These are phyloP conservation scores for Chromobotia macracanthus DNA, from an alignment of 2,797 vertebrate species.

Conservation along the genomic window DNA sequence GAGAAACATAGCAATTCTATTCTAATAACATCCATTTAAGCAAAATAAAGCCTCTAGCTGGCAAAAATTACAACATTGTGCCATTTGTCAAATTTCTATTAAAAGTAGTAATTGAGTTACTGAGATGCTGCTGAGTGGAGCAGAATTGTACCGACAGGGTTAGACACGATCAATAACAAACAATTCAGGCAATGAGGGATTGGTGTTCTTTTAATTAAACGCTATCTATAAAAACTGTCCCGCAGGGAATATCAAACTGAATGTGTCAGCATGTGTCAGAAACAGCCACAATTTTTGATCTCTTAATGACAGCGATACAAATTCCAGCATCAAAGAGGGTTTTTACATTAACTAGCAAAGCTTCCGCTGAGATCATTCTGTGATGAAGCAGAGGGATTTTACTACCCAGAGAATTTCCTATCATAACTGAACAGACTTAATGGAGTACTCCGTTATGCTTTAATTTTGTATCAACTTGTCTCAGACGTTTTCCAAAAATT, in stretches of 20 bases:
- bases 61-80: not conserved
- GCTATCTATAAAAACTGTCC: slow-evolving; percentile 7
- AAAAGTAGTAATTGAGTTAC: slow-evolving; percentile 23
- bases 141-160: slow-evolving; percentile 4
- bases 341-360: not conserved
- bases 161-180: slow-evolving; percentile 38
- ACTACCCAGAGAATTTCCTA: not conserved
- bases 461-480: too few species aligned
- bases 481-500: too few species aligned
- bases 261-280: not conserved
- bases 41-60: not conserved
- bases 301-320: not conserved
- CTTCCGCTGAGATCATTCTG: not conserved
- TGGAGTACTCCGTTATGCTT: too few species aligned
- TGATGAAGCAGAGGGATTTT: not conserved
- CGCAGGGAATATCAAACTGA: slow-evolving; percentile 21
- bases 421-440: too few species aligned
- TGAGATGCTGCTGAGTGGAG: slow-evolving; percentile 22
- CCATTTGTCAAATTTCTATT: slow-evolving; percentile 11
- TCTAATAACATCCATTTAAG: slow-evolving; percentile 10
- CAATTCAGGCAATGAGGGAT: slow-evolving; percentile 29
- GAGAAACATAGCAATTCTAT: not conserved
- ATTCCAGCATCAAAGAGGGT: not conserved
- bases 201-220: slow-evolving; percentile 23
- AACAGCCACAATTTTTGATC: not conserved